Percentiles rank a stretch among this genome's conserved stretches.
phyloP scores from a whole-genome alignment of 1,140 invertebrate genomes.

The Pseudomyrmex cubaensis region DNA sequence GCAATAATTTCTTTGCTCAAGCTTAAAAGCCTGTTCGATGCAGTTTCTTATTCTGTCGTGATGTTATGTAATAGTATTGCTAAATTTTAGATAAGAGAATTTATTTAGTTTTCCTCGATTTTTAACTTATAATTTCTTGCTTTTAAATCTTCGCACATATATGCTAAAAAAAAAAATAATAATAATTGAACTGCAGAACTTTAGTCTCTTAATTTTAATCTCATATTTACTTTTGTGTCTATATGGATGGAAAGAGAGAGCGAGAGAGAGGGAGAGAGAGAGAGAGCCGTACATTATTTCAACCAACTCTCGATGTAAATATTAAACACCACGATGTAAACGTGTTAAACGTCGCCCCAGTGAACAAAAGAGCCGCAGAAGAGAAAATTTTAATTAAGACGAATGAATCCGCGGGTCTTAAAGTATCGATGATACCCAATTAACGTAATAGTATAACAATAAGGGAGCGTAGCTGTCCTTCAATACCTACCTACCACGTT shows the following conservation, averaged over 20 bases:
- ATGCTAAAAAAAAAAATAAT: neutral
- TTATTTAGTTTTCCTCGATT: neutral
- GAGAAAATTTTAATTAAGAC: constrained; percentile 47
- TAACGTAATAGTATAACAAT: constrained; percentile 84
- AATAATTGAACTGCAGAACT: constrained; percentile 56
- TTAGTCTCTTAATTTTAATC: constrained; percentile 61
- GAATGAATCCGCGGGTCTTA: constrained; percentile 70
- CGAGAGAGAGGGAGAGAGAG: too few species aligned
- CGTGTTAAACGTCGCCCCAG: constrained; percentile 72
- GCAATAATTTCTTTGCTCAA: constrained; percentile 40
- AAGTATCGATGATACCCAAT: constrained; percentile 81
- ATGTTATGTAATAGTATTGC: neutral
- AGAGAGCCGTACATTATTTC: constrained; percentile 76
- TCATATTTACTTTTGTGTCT: constrained; percentile 71
- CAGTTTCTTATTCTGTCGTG: constrained; percentile 9
- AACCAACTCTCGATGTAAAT: constrained; percentile 84
- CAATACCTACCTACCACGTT: constrained; percentile 83
- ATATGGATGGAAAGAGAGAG: constrained; percentile 67
- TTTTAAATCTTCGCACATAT: constrained; percentile 8
- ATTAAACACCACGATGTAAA: constrained; percentile 77
- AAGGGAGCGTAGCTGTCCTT: constrained; percentile 84
- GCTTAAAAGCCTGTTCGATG: constrained; percentile 5
- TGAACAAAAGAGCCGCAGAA: constrained; percentile 59
- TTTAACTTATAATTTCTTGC: constrained; percentile 21
- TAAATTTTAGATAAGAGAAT: constrained; percentile 14